Conservation (phyloP, 1,140 invertebrate species). For the Venustaconcha ellipsiformis region DNA sequence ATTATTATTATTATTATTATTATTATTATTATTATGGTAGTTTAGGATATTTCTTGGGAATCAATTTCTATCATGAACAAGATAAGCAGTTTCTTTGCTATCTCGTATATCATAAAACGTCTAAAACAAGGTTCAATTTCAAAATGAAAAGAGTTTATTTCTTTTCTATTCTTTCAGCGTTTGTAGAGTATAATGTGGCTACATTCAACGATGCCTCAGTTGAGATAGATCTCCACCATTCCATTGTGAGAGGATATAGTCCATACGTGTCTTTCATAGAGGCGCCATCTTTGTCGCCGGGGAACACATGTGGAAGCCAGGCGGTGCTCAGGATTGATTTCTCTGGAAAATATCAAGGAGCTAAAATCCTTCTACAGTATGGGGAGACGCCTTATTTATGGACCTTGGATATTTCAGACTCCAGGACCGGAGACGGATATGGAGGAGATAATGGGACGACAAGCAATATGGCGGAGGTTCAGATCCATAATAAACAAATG, state of each 20-base stretch:
- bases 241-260: slow-evolving; percentile 64
- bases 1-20: no score
- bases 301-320: slow-evolving; percentile 53
- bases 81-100: no score
- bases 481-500: slow-evolving; percentile 63
- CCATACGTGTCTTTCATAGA: slow-evolving; percentile 59
- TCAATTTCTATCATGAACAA: no score
- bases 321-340: slow-evolving; percentile 65
- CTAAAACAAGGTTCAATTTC: no score
- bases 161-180: no score
- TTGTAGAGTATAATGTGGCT: no score
- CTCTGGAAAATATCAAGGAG: slow-evolving; percentile 54
- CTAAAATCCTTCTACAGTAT: slow-evolving; percentile 58
- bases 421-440: slow-evolving; percentile 58
- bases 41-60: no score
- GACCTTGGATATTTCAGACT: slow-evolving; percentile 66
- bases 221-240: slow-evolving; percentile 54
- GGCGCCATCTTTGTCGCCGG: slow-evolving; percentile 35
- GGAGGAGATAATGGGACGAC: slow-evolving; percentile 60
- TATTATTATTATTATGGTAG: no score
- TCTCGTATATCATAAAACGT: no score
- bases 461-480: slow-evolving; percentile 62
- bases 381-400: slow-evolving; percentile 59
- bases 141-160: no score
- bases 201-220: slow-evolving; percentile 19